Percentiles rank a stretch among this genome's conserved stretches.
Evolutionary conservation across 23 tunicate genomes (phyloP).

Genomic region (Ciona savignyi): DNA sequence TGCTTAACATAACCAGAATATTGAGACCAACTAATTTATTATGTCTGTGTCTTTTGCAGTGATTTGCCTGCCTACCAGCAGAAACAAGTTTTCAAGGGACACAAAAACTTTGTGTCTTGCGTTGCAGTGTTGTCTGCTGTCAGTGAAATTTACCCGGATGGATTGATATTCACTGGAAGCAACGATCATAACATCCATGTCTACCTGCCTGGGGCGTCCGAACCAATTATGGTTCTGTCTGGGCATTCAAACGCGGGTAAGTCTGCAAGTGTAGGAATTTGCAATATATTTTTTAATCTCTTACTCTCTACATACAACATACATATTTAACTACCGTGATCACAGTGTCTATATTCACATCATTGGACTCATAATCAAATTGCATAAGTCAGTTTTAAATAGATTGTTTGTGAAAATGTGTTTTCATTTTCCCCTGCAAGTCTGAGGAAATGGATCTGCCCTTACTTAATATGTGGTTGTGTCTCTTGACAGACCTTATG

Average conservation of each 20-base stretch:
- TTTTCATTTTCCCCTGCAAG: too few relatives aligned
- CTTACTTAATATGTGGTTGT: too few relatives aligned
- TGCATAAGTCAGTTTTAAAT: too few relatives aligned
- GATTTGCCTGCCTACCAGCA: conserved; percentile 20
- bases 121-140: conserved; percentile 30
- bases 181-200: conserved; percentile 54
- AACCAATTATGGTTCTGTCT: conserved; percentile 20
- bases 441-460: too few relatives aligned
- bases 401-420: too few relatives aligned
- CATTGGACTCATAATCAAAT: too few relatives aligned
- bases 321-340: too few relatives aligned
- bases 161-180: conserved; percentile 66
- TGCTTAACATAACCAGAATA: not conserved
- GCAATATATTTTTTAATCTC: too few relatives aligned
- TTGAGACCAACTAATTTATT: not conserved
- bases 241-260: conserved; percentile 59
- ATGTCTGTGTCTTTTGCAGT: not conserved
- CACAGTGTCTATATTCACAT: too few relatives aligned
- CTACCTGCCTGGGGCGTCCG: conserved; percentile 9
- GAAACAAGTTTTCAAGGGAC: conserved; percentile 28
- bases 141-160: conserved; percentile 51
- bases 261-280: too few relatives aligned
- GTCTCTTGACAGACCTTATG: too few relatives aligned
- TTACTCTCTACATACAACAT: too few relatives aligned
- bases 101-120: conserved; percentile 73